Evolutionary conservation across 1,140 invertebrate genomes (phyloP).

Genomic region (Conus betulinus): DNA sequence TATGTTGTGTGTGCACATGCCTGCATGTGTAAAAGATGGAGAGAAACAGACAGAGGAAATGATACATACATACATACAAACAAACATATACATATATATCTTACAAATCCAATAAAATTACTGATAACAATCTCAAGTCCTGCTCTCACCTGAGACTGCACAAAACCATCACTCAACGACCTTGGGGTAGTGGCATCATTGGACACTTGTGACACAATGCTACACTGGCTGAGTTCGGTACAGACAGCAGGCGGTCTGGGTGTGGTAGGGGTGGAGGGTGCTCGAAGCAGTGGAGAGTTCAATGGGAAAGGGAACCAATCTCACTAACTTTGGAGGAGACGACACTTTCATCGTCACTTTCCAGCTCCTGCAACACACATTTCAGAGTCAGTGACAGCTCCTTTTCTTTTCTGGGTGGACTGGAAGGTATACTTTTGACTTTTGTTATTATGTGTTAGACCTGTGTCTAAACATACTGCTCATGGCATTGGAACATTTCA

Average conservation of each 20-base stretch:
- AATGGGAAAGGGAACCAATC: conserved; percentile 54
- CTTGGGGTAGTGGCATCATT: not conserved
- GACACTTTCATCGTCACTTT: conserved; percentile 66
- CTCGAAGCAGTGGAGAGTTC: not conserved
- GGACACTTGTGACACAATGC: not conserved
- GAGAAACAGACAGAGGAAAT: not conserved
- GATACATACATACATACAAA: not conserved
- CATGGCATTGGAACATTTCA: too few relatives aligned
- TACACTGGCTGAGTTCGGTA: not conserved
- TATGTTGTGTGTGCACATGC: too few relatives aligned
- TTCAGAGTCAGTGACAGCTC: not conserved
- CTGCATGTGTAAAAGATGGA: too few relatives aligned
- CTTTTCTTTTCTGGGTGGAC: too few relatives aligned
- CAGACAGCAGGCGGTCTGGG: not conserved
- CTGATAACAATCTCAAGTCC: too few relatives aligned
- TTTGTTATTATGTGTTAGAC: too few relatives aligned
- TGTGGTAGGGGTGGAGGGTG: not conserved
- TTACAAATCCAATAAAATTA: too few relatives aligned
- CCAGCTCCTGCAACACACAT: conserved; percentile 32
- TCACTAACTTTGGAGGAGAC: conserved; percentile 63
- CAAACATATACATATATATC: not conserved
- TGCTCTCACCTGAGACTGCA: not conserved
- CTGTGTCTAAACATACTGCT: too few relatives aligned
- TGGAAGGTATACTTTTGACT: too few relatives aligned
- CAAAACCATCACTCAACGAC: not conserved